Evolutionary conservation across 2,113 vertebrate species (phyloP).

Genomic region (Ceuthmochares aereus): DNA sequence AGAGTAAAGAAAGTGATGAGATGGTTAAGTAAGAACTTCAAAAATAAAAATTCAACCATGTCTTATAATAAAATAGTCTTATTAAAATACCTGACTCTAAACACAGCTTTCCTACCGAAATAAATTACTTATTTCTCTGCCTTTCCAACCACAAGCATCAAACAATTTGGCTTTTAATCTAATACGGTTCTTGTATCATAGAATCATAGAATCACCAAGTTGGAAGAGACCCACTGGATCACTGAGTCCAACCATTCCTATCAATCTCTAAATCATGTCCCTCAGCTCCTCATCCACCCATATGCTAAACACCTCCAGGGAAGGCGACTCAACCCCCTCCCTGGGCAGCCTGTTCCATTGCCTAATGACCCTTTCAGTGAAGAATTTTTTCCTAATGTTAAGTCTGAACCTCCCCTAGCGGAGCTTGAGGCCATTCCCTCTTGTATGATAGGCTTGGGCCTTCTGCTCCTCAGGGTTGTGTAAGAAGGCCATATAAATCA

Average conservation of each 20-base stretch:
- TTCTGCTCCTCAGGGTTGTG: background rate
- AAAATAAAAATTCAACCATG: constrained; percentile 11
- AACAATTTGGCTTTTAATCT: background rate
- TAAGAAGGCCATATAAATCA: background rate
- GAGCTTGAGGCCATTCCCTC: too few relatives aligned
- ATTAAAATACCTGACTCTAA: background rate
- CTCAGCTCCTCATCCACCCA: too few relatives aligned
- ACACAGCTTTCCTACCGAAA: background rate
- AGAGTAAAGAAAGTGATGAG: background rate
- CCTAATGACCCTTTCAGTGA: too few relatives aligned
- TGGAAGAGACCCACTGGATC: too few relatives aligned
- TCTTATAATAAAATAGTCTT: background rate
- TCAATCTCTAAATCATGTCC: too few relatives aligned
- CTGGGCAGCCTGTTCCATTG: too few relatives aligned
- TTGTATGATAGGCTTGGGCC: background rate
- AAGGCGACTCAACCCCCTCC: too few relatives aligned
- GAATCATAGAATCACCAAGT: too few relatives aligned
- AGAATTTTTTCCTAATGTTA: too few relatives aligned
- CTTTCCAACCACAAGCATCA: background rate
- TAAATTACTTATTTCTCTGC: background rate
- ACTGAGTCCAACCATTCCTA: too few relatives aligned
- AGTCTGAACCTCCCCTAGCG: too few relatives aligned
- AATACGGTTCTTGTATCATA: background rate
- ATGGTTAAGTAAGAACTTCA: background rate
- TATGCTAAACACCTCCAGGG: too few relatives aligned